Conservation (phyloP, 2,888 invertebrate species). For the Noctua fimbriata region DNA sequence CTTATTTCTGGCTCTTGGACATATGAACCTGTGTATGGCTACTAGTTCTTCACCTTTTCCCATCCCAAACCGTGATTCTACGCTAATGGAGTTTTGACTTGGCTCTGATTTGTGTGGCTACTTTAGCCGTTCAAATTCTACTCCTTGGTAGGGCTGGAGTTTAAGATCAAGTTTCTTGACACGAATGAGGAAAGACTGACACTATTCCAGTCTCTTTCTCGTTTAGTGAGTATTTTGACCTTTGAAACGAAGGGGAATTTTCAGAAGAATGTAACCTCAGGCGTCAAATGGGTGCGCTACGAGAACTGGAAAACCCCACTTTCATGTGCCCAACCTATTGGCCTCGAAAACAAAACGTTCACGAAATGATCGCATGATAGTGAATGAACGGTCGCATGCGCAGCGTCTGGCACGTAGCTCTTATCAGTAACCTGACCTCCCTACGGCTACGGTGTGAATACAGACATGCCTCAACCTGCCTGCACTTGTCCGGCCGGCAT, state of each 20-base stretch:
- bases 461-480: conserved; percentile 15
- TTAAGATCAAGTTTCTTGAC: not conserved
- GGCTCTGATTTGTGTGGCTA: not conserved
- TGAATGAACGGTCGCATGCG: conserved; percentile 29
- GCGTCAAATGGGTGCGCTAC: not conserved
- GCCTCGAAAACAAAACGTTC: conserved; percentile 28
- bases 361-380: conserved; percentile 33
- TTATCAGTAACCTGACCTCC: conserved; percentile 38
- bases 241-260: not conserved
- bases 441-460: not conserved
- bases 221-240: not conserved
- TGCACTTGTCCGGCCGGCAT: conserved; percentile 4
- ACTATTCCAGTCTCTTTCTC: not conserved
- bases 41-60: not conserved
- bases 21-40: no score
- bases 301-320: not conserved
- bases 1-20: no score
- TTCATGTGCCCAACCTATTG: not conserved
- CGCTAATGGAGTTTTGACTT: not conserved
- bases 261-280: not conserved
- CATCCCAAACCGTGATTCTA: not conserved
- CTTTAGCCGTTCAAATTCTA: not conserved
- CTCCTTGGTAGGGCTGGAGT: not conserved
- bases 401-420: conserved; percentile 33
- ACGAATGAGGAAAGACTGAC: not conserved